Evolutionary conservation across 2,113 vertebrate species (phyloP), one percentile per base, ranked within the genome.

Genomic region (Cettia cetti): DNA sequence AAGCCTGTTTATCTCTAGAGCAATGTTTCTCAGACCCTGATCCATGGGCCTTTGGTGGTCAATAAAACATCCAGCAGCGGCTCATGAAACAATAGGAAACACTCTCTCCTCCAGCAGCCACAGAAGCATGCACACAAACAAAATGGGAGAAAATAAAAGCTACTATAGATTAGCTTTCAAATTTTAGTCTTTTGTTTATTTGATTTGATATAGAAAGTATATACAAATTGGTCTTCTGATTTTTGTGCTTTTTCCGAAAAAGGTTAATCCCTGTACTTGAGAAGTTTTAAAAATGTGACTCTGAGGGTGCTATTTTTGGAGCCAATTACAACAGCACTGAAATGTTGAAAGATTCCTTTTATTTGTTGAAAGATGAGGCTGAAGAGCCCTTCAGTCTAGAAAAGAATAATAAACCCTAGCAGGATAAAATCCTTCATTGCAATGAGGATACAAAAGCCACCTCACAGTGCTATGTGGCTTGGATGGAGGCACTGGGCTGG

Each of bases 351-450:
- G 93, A 95, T 94, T 94, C 71, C 78, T 94, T 95, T 96, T 96
- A 92, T 95, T 95, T 97, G 84, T 97, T 95, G 93, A 97, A 96
- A 95, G 92, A 96, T 96, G 88, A 96, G 82, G 90, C 71, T 94
- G 91, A 94, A 92, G 45, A 92, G 44, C 75, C 75, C 85, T 94
- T 91, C 87, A 82, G 91, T 93, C 78, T 92, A 90, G 93, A 96
- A 96, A 95, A 96, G 95, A 96, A 94, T 93, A 97, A 96, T 93
- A 97, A 96, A 93, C 92, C 14, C 33, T 90, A 74, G 54, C 42
- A 59, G 82, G 50, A 85, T 90, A 83, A 93, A 95, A 90, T 84
- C 39, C 68, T 89, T 90, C 60, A 35, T 10, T 86, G 80, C 89
- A 74, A 14, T 37, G 72, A 89, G 80, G 52, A 66, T 75, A 84